phyloP scores from a whole-genome alignment of 2,888 invertebrate species.

The Neoscelio sp. region DNA sequence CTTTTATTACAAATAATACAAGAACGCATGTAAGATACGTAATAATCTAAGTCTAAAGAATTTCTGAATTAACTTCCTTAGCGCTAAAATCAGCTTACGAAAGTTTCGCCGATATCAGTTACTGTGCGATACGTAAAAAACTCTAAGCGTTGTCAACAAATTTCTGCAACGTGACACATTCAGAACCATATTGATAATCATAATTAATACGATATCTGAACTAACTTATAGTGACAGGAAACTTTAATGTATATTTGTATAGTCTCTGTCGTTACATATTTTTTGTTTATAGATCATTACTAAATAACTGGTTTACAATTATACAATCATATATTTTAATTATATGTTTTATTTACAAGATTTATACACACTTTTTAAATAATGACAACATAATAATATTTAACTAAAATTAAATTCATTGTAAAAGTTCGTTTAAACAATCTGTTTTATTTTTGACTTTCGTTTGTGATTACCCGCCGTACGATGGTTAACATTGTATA shows the following conservation, averaged over 20 bases:
- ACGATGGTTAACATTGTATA: constrained; percentile 25
- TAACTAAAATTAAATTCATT: no score
- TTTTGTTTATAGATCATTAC: constrained; percentile 31
- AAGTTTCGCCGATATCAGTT: constrained; percentile 39
- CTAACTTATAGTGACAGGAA: constrained; percentile 29
- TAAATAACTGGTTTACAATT: not conserved
- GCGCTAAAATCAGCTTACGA: constrained; percentile 46
- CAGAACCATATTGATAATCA: constrained; percentile 49
- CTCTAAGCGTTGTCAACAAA: constrained; percentile 54
- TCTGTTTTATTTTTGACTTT: constrained; percentile 8
- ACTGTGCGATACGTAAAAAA: constrained; percentile 35
- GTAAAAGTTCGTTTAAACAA: constrained; percentile 1
- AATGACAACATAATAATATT: no score
- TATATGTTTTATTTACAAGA: not conserved
- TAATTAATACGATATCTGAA: constrained; percentile 55
- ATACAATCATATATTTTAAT: not conserved
- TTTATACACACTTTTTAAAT: no score
- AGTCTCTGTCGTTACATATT: constrained; percentile 48
- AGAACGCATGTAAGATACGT: not conserved
- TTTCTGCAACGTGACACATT: constrained; percentile 22
- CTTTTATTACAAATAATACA: not conserved
- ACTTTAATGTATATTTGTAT: constrained; percentile 55
- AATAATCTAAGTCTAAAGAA: constrained; percentile 14
- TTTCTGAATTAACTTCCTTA: constrained; percentile 36
- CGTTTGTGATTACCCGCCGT: constrained; percentile 7